Evolutionary conservation across 2,113 vertebrate species (phyloP), one percentile per base, ranked within the genome.

Genomic region (Eclectus roratus): DNA sequence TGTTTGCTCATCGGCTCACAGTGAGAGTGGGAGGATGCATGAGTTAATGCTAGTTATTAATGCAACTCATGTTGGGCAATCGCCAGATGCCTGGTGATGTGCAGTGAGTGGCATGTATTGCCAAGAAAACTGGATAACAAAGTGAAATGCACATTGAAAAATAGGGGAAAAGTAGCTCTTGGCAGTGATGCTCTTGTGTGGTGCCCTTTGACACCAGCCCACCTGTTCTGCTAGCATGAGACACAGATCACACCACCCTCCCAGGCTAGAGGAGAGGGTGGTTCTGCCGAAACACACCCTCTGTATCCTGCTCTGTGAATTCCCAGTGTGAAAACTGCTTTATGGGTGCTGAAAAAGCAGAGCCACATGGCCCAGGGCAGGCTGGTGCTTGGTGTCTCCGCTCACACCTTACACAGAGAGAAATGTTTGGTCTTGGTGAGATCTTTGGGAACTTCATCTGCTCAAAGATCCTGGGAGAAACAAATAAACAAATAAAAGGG

Each of bases 321-420:
- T 73, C 37, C 31, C 18, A 23, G 9, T n/a, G 23, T 41, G 43
- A 80, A 91, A 74, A 31, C 6, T 2, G 3, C 12, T 66, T 46
- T 27, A 23, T 49, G 41, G 44, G n/a, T 72, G 27, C 55, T 66
- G 90, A 86, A 74, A 58, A 23, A 33, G 25, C 44, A 91, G 46
- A 77, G 17, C 76, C 16, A 6, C 7, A 1, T 44, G 39, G 37
- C 9, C 41, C 5, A 7, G 69, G 21, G 41, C n/a, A 46, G 15
- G 35, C 52, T 53, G 46, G 50, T 41, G 50, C 55, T 77, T 63
- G 11, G 10, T 63, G 49, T 55, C 68, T 88, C 13, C 1, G 0
- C 15, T 83, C 8, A 13, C 17, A 37, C 7, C 0, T 1, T 58
- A 15, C 0, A 0, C 25, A 18, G 60, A 61, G 12, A 68, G 44